Percentiles rank a stretch among this genome's conserved stretches.
Conservation (phyloP, 2,113 vertebrate species). For the Dermatemys mawii region DNA sequence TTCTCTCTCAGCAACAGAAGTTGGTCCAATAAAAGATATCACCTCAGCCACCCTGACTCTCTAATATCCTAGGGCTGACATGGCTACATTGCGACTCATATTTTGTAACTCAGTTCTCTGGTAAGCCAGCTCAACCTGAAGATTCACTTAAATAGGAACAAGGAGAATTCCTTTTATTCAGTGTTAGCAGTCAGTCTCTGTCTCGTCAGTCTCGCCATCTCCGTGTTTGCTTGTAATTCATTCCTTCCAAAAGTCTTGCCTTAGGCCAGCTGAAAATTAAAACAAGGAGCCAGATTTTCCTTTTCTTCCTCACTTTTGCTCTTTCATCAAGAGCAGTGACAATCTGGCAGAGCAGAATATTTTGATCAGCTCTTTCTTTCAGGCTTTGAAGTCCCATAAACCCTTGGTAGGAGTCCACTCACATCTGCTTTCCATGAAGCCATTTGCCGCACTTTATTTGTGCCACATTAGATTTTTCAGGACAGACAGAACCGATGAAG, state of each 20-base stretch:
- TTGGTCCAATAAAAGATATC: neutral
- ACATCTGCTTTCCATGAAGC: slow-evolving; percentile 79
- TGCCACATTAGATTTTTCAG: slow-evolving; percentile 74
- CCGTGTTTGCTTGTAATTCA: slow-evolving; percentile 71
- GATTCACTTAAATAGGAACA: neutral
- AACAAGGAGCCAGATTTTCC: slow-evolving; percentile 67
- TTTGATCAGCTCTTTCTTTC: slow-evolving; percentile 71
- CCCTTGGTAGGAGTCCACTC: slow-evolving; percentile 66
- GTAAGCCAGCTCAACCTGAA: slow-evolving; percentile 63
- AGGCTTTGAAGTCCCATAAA: slow-evolving; percentile 72
- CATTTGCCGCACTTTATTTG: slow-evolving; percentile 71
- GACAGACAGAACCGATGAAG: slow-evolving; percentile 67
- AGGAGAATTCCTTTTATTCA: slow-evolving; percentile 66
- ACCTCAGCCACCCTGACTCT: neutral
- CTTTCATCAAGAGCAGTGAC: slow-evolving; percentile 76
- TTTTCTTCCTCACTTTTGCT: slow-evolving; percentile 55
- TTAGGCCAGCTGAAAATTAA: slow-evolving; percentile 74
- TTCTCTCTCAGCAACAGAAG: neutral
- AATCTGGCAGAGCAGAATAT: slow-evolving; percentile 72
- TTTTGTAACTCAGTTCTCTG: slow-evolving; percentile 50
- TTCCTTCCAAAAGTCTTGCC: slow-evolving; percentile 71
- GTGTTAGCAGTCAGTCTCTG: slow-evolving; percentile 26
- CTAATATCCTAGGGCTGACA: neutral
- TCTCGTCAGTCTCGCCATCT: slow-evolving; percentile 46
- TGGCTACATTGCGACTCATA: neutral